These are phyloP conservation scores for Acleris cristana DNA, from an alignment of 2,888 invertebrate species.

Conservation along the genomic window DNA sequence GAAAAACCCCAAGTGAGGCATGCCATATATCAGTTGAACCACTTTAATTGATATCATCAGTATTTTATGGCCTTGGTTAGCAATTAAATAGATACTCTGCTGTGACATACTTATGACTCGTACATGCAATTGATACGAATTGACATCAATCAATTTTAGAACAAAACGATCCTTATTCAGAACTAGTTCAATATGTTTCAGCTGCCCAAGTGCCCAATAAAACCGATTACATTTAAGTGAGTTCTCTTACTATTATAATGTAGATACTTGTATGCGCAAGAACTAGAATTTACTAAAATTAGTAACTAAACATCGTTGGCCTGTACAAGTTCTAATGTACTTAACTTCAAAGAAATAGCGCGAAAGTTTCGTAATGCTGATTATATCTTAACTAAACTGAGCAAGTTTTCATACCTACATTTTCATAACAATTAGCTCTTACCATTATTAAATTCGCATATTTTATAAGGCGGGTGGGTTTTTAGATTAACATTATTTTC, in stretches of 20 bases:
- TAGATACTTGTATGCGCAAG: not conserved
- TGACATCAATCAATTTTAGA: slow-evolving; percentile 60
- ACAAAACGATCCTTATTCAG: slow-evolving; percentile 47
- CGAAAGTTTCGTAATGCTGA: slow-evolving; percentile 6
- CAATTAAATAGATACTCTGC: slow-evolving; percentile 15
- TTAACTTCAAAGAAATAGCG: slow-evolving; percentile 2
- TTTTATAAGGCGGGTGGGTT: not conserved
- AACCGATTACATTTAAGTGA: slow-evolving; percentile 1
- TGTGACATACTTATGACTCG: slow-evolving; percentile 55
- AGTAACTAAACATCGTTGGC: slow-evolving; percentile 5
- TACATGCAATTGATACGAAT: slow-evolving; percentile 58
- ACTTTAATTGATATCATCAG: slow-evolving; percentile 5
- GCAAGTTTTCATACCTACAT: not conserved
- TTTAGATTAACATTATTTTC: slow-evolving; percentile 12
- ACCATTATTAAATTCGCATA: not conserved
- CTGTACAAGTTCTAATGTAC: not conserved
- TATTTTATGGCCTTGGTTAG: slow-evolving; percentile 25
- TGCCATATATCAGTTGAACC: not conserved
- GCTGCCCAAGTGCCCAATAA: not conserved
- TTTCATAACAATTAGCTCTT: not conserved
- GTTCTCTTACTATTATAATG: not conserved
- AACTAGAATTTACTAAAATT: slow-evolving; percentile 10
- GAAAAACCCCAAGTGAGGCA: not conserved
- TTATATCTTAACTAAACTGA: slow-evolving; percentile 2
- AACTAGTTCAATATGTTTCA: slow-evolving; percentile 26